phyloP scores from a whole-genome alignment of 2,888 invertebrate species.

The Plebejus melissa region DNA sequence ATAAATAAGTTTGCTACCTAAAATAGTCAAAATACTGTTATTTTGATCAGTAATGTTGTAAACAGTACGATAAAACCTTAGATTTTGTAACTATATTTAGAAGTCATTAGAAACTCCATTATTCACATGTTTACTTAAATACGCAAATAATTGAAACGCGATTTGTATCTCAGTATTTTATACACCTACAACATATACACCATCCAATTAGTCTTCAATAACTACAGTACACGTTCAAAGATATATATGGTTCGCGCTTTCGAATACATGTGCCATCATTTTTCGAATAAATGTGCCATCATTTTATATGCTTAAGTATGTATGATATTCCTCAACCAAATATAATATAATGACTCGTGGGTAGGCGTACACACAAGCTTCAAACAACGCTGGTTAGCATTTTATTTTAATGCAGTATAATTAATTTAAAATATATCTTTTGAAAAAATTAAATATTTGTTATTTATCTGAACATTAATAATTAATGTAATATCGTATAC shows the following conservation, averaged over 20 bases:
- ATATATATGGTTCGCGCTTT: slow-evolving; percentile 5
- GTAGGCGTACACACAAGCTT: too few relatives aligned
- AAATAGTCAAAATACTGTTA: not conserved
- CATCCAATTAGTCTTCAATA: slow-evolving; percentile 18
- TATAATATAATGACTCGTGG: too few relatives aligned
- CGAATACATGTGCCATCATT: not conserved
- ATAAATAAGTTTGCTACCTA: not conserved
- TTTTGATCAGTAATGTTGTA: not conserved
- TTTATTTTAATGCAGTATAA: too few relatives aligned
- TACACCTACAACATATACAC: not conserved
- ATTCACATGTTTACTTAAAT: not conserved
- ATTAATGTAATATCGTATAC: not conserved
- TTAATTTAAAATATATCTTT: too few relatives aligned
- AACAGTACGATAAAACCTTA: not conserved
- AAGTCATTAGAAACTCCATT: not conserved
- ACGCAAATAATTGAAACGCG: not conserved
- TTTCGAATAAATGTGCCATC: not conserved
- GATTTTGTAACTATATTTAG: not conserved
- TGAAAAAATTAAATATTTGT: too few relatives aligned
- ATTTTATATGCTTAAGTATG: not conserved
- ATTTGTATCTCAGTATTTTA: not conserved
- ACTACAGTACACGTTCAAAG: not conserved
- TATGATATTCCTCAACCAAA: not conserved
- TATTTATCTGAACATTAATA: not conserved
- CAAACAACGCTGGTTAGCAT: too few relatives aligned